Conservation (phyloP, 2,888 invertebrate genomes). For the Eupithecia inturbata region DNA sequence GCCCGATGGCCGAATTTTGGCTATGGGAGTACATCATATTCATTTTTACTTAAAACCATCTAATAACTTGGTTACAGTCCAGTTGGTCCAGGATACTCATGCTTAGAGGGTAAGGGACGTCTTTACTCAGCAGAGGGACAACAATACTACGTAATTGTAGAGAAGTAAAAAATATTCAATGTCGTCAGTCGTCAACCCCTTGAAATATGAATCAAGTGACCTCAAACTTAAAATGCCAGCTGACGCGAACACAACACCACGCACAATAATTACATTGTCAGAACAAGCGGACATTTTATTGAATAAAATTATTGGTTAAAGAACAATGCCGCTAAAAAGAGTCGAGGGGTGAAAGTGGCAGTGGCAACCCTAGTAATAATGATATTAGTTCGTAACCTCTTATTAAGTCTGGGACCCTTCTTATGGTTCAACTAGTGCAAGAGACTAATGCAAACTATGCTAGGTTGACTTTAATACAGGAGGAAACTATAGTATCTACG, state of each 20-base stretch:
- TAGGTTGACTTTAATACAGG: neutral
- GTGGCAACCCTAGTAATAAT: conserved; percentile 61
- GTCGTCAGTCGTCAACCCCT: conserved; percentile 14
- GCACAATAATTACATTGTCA: conserved; percentile 47
- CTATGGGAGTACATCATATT: neutral
- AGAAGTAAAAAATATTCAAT: neutral
- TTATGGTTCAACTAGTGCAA: conserved; percentile 32
- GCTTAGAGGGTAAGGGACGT: neutral
- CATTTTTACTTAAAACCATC: neutral
- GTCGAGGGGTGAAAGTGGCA: conserved; percentile 54
- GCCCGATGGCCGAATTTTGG: too few species aligned
- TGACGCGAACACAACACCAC: conserved; percentile 47
- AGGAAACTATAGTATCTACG: neutral
- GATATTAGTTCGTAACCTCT: conserved; percentile 78
- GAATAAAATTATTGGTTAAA: conserved; percentile 62
- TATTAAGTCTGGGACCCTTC: conserved; percentile 57
- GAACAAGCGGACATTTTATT: conserved; percentile 48
- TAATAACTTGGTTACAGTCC: neutral
- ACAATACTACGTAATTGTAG: neutral
- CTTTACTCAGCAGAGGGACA: too few species aligned
- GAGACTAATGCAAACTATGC: neutral
- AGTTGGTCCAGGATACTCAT: neutral
- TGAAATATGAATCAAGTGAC: conserved; percentile 23
- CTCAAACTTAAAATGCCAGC: conserved; percentile 40
- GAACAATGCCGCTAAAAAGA: conserved; percentile 65